A percentile compares a stretch with the other conserved stretches of the same genome.
phyloP scores from a whole-genome alignment of 2,797 vertebrate species.

The Siniperca scherzeri region DNA sequence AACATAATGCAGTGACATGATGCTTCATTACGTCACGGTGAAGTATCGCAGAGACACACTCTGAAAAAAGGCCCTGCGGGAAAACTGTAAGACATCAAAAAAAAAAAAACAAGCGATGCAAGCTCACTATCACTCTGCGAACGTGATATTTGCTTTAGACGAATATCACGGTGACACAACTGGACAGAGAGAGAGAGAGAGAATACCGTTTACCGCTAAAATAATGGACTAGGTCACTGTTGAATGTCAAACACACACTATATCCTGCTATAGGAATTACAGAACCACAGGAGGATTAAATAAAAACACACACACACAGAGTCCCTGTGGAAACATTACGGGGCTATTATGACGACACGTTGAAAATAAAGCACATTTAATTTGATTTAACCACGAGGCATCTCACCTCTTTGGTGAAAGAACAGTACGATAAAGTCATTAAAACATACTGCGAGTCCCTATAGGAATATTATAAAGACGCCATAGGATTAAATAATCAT shows the following conservation, averaged over 20 bases:
- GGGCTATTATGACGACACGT: neutral
- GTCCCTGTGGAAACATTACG: slow-evolving; percentile 6
- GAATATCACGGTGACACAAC: neutral
- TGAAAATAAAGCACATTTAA: slow-evolving; percentile 6
- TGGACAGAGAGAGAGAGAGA: slow-evolving; percentile 2
- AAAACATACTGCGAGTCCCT: neutral
- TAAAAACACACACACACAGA: neutral
- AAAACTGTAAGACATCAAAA: slow-evolving; percentile 10
- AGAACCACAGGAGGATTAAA: slow-evolving; percentile 21
- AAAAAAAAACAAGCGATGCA: neutral
- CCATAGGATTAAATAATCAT: neutral
- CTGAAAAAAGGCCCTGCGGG: slow-evolving; percentile 13
- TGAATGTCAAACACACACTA: slow-evolving; percentile 36
- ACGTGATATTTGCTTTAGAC: neutral
- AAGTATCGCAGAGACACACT: slow-evolving; percentile 15
- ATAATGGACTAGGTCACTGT: slow-evolving; percentile 46
- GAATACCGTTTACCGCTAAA: neutral
- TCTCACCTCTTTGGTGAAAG: neutral
- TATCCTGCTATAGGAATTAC: slow-evolving; percentile 12
- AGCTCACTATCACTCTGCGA: slow-evolving; percentile 13
- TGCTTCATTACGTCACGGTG: slow-evolving; percentile 26
- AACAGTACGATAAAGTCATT: neutral
- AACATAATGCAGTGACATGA: neutral
- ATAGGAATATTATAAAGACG: neutral
- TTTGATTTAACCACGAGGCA: neutral